Evolutionary conservation across 2,113 vertebrate species (phyloP).

Genomic region (Aldabrachelys gigantea): DNA sequence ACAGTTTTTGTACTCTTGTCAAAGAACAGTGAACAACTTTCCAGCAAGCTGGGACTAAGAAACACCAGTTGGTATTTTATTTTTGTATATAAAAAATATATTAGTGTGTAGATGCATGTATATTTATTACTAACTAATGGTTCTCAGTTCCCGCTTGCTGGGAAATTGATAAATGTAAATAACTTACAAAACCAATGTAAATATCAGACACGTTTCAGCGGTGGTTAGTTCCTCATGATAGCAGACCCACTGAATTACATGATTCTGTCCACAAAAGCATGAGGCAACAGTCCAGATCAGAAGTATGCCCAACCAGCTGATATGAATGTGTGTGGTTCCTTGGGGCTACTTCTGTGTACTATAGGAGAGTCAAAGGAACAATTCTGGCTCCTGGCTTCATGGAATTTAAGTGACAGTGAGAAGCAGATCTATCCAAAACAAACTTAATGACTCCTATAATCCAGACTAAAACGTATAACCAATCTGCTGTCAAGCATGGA

Average conservation of each 20-base stretch:
- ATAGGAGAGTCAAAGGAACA: background rate
- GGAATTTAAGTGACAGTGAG: background rate
- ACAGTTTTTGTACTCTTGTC: background rate
- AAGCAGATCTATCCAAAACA: background rate
- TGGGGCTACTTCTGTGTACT: background rate
- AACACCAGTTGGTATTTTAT: background rate
- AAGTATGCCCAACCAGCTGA: background rate
- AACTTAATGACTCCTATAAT: background rate
- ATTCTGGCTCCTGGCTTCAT: background rate
- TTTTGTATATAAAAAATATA: background rate
- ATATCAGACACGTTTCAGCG: background rate
- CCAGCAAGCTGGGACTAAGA: background rate
- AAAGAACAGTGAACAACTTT: background rate
- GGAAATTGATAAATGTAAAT: too few relatives aligned
- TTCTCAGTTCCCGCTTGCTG: background rate
- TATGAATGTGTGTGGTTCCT: background rate
- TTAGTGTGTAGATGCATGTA: background rate
- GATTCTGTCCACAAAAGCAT: background rate
- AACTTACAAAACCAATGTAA: background rate
- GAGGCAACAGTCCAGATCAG: background rate
- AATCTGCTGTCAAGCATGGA: fast-evolving
- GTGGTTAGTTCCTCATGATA: background rate
- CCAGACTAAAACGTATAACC: fast-evolving
- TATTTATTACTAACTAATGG: background rate
- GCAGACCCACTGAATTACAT: background rate